Evolutionary conservation across 92 coral and sea anemone genomes (phyloP), one percentile per base, ranked within the genome.

Genomic region (Zoanthus solanderi): DNA sequence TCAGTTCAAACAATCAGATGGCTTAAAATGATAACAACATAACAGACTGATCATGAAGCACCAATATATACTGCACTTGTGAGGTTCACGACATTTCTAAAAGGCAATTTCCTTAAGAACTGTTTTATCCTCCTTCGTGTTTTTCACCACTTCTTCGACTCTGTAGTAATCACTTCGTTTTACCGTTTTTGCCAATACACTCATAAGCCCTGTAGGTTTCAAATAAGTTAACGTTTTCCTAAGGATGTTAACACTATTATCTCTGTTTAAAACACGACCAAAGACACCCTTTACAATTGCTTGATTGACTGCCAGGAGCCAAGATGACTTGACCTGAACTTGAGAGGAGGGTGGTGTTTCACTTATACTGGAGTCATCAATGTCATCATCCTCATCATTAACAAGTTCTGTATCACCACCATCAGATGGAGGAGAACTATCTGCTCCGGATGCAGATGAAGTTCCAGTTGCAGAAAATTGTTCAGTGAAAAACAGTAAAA

Each of bases 281-380:
- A 87, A 87, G 46, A 87, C 90, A 78, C 86, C 86, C 78, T 87
- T 87, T 13, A 87, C 86, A 87, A 87, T 87, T 56, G 86, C 86
- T 78, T 87, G 90, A 42, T 87, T 78, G 18, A 78, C 86, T 16
- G 66, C 71, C 78, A 87, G 78, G 48, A 78, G 85, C 85, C 90
- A 87, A 23, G 72, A 67, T 50, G 56, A 50, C 72, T 67, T 67
- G 72, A 67, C 72, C 34, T 67, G 83, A 44, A 60, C 83, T 69
- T 66, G 84, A 78, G 84, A 61, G 84, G 54, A 47, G 56, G 85
- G 85, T 77, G 90, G 90, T 29, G 85, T 76, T 45, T 78, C 85
- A 85, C 57, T 56, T 37, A 66, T 66, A 66, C 86, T 15, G 77
- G 77, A 66, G 86, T 82, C 86, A 66, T 66, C 86, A 75, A 23